Evolutionary conservation across 1,140 invertebrate genomes (phyloP), one percentile per base, ranked within the genome.

Genomic region (Ectropis grisescens): DNA sequence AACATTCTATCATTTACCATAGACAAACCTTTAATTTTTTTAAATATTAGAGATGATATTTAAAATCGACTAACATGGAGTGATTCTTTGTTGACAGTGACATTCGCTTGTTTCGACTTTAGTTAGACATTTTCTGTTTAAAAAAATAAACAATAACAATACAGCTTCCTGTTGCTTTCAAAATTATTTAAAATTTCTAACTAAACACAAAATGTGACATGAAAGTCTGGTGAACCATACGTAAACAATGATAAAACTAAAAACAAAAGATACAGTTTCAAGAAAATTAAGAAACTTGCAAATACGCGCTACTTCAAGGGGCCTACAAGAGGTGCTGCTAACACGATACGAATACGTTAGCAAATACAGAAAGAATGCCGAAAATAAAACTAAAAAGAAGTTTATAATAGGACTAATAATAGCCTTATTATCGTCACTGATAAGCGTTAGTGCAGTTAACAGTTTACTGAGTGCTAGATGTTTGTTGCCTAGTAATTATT

Each of bases 401-500:
- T 19, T 58, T 11, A 41, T 70, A 32, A 28, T 59, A 28, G 32
- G 31, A 22, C 19, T 49, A 31, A 39, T 55, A 19, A 11, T 50
- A 33, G 11, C 50, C 31, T 59, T 66, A 43, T 39, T 68, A 46
- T 43, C 52, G 24, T 31, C 62, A 46, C 39, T 56, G 23, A 27
- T 66, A 48, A 40, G 56, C 26, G 36, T 48, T 23, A 55, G 36
- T 29, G 47, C 46, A 33, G 35, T 59, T 6, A 54, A 69, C 39
- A 61, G 50, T 56, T 37, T 84, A 31, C 46, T 85, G 34, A 84
- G 84, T 28, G 84, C 86, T 35, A 85, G 89, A 52, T 95, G 93
- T 72, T 65, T 94, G 30, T 51, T 96, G 50, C 88, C 89, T 40
- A 93, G 92, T 70, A 94, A 94, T 81, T 92, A 91, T 58, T 82